Evolutionary conservation across 2,797 vertebrate genomes (phyloP), one percentile per base, ranked within the genome.

Genomic region (Hephaestus fuliginosus): DNA sequence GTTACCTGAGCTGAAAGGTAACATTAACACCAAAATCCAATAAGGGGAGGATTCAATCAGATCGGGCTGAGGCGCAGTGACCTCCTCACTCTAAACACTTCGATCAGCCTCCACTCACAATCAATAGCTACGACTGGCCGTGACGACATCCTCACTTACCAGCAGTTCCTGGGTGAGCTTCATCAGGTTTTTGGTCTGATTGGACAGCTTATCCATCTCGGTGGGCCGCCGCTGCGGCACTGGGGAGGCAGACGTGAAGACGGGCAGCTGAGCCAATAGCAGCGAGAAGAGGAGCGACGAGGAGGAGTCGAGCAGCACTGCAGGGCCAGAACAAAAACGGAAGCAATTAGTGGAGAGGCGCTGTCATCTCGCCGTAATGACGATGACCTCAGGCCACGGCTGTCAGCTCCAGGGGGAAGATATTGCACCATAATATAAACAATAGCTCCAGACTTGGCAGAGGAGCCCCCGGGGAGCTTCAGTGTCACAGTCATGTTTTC

Each of bases 301-400:
- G 92, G 95, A 95, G 93, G 95, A 95, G 92, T 96, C 95, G 44
- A 95, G 92, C 90, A 96, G 93, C 94, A 96, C 96, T 96, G 94
- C 28, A 82, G 83, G 80, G 85, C 73, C 1, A 77, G 82, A 89
- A 85, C 69, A 86, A 91, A 33, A 94, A 91, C 89, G 89, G 91
- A 93, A 92, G 92, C 92, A 90, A 95, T 94, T 92, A 94, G 87
- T 64, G 86, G 79, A 87, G 79, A 91, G 81, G 86, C 73, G 87
- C 92, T 94, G 93, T 94, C 92, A 93, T 91, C 89, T 87, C 75
- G 71, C 83, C 81, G 83, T 90, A 81, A 94, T 89, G 91, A 93
- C 89, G 81, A 89, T 90, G 91, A 91, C 93, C 88, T 82, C 87
- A 87, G 93, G 92, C 85, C 84, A 86, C 73, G 60, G 86, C 90